phyloP scores from a whole-genome alignment of 2,113 vertebrate genomes.

The Solea solea region DNA sequence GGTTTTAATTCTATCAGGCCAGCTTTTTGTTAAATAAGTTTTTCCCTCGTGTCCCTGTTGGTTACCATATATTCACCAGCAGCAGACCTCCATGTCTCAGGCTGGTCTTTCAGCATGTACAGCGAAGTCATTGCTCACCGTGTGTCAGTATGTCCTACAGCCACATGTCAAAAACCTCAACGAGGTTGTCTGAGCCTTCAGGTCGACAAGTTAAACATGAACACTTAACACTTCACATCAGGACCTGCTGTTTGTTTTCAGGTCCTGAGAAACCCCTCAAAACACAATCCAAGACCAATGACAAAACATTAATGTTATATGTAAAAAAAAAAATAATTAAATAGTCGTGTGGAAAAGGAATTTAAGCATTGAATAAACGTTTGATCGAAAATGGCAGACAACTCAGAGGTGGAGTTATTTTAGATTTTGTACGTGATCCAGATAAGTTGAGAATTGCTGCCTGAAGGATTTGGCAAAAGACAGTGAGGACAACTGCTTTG shows the following conservation, averaged over 20 bases:
- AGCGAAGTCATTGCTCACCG: not conserved
- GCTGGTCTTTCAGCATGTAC: not conserved
- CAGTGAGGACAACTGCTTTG: conserved; percentile 10
- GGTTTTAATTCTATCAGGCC: no score
- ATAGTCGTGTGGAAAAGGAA: not conserved
- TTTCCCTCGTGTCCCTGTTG: no score
- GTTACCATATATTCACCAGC: no score
- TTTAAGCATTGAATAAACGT: conserved; percentile 29
- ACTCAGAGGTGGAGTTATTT: conserved; percentile 17
- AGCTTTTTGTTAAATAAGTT: no score
- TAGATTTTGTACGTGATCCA: conserved; percentile 40
- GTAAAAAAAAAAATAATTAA: not conserved
- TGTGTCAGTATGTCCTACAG: not conserved
- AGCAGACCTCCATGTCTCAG: not conserved
- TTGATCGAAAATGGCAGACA: conserved; percentile 31
- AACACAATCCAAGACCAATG: not conserved
- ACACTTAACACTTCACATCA: conserved; percentile 40
- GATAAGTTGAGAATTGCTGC: conserved; percentile 26
- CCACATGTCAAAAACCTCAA: not conserved
- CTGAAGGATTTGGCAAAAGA: conserved; percentile 40
- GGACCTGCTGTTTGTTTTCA: not conserved
- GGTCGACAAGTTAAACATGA: no score
- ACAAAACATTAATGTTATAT: conserved; percentile 14
- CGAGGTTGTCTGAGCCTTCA: no score
- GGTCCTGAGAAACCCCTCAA: no score